A percentile compares a stretch with the other conserved stretches of the same genome.
These are phyloP conservation scores for Callorhinus ursinus DNA, from an alignment of 2,113 vertebrate species.

Conservation along the genomic window DNA sequence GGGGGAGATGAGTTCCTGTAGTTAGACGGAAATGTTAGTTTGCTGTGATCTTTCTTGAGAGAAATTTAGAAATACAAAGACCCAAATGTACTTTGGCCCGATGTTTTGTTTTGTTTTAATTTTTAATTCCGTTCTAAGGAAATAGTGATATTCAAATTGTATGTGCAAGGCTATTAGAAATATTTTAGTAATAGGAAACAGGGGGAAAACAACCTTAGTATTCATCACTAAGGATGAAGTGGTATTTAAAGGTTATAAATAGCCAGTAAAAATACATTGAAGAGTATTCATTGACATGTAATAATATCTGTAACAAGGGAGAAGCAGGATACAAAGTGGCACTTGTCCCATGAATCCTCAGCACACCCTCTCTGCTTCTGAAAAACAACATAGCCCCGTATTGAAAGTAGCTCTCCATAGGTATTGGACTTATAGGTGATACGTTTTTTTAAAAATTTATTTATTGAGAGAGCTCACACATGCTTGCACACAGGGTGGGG, in stretches of 20 bases:
- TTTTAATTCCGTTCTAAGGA: not conserved
- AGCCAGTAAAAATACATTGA: not conserved
- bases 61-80: not conserved
- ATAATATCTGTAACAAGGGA: not conserved
- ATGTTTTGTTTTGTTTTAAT: not conserved
- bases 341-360: not conserved
- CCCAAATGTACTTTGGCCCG: not conserved
- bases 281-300: not conserved
- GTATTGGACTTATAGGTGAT: not conserved
- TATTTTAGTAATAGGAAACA: not conserved
- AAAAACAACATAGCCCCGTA: fast-evolving
- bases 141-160: not conserved
- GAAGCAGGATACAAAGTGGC: not conserved
- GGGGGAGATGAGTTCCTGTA: not conserved
- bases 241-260: not conserved
- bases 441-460: not conserved
- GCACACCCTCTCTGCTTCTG: not conserved
- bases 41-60: not conserved
- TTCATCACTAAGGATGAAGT: not conserved
- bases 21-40: too few relatives aligned
- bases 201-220: not conserved
- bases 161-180: not conserved
- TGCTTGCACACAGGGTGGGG: not conserved
- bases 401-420: not conserved
- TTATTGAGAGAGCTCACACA: not conserved